phyloP scores from a whole-genome alignment of 2,888 invertebrate genomes.

The Formica aserva region DNA sequence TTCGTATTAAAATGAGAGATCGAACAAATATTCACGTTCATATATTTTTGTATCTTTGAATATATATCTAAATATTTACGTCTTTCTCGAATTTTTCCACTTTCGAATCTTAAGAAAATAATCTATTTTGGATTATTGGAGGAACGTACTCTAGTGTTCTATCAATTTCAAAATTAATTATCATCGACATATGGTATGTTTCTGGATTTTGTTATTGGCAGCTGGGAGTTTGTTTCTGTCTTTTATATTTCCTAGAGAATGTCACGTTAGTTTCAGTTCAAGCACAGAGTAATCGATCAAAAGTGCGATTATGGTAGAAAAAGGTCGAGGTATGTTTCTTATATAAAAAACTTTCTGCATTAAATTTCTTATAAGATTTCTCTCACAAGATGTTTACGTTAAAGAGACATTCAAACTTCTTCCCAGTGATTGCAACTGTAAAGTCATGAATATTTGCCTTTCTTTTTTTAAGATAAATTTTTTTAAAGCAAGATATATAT shows the following conservation, averaged over 20 bases:
- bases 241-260: background rate
- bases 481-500: background rate
- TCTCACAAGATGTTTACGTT: constrained; percentile 15
- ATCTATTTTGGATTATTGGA: background rate
- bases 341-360: constrained; percentile 28
- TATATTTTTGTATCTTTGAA: background rate
- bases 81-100: background rate
- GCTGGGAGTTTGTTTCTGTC: background rate
- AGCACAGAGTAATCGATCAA: constrained; percentile 31
- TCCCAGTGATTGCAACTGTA: constrained; percentile 9
- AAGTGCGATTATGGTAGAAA: constrained; percentile 1
- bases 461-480: background rate
- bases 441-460: constrained; percentile 35
- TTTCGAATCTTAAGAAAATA: background rate
- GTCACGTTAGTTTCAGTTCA: background rate
- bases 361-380: constrained; percentile 19
- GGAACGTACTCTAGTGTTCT: background rate
- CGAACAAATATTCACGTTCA: background rate
- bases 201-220: constrained; percentile 7
- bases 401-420: constrained; percentile 28
- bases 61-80: background rate
- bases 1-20: background rate
- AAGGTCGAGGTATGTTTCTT: constrained; percentile 9
- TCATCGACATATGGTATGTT: background rate
- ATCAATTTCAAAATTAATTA: background rate